phyloP scores from a whole-genome alignment of 35 echinoderm and acorn worm genomes.

The Heliocidaris tuberculata region DNA sequence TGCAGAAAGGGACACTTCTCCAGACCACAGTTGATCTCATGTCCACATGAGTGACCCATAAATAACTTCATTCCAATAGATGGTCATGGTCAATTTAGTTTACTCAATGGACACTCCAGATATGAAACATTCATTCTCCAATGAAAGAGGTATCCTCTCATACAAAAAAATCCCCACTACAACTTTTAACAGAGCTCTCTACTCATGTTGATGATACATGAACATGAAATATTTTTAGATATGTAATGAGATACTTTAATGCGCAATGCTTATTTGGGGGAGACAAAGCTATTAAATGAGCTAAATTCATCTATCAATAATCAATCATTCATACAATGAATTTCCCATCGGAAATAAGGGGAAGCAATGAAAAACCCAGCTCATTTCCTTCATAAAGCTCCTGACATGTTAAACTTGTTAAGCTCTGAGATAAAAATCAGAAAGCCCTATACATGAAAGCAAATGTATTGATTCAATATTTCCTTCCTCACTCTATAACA shows the following conservation, averaged over 20 bases:
- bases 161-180: neutral
- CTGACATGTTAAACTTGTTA: neutral
- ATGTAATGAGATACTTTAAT: neutral
- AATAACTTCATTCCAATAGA: neutral
- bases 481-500: neutral
- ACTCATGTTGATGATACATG: neutral
- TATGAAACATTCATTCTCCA: neutral
- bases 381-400: neutral
- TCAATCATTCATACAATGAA: neutral
- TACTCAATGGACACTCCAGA: neutral
- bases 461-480: neutral
- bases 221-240: neutral
- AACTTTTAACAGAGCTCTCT: neutral
- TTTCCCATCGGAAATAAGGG: neutral
- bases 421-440: neutral
- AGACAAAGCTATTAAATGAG: neutral
- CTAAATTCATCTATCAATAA: neutral
- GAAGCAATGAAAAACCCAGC: neutral
- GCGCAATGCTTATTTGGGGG: neutral
- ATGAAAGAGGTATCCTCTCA: neutral
- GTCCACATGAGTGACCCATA: slow-evolving; percentile 8
- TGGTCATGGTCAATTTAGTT: neutral
- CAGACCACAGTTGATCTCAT: neutral
- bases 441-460: neutral
- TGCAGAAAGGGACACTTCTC: neutral